Conservation (phyloP, 2,113 vertebrate species). For the Gallinago paraguaiae region DNA sequence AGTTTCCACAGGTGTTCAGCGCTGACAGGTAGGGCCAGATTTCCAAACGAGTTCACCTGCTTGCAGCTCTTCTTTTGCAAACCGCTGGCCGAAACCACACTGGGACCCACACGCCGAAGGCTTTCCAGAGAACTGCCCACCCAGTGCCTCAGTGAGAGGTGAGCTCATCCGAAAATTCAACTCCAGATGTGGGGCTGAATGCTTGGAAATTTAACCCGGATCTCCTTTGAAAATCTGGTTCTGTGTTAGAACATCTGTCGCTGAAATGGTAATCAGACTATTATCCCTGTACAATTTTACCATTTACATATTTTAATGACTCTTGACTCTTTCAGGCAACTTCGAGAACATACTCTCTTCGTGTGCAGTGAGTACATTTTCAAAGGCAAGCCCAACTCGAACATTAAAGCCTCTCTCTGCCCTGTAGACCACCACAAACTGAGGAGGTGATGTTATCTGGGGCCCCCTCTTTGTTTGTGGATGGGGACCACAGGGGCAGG, state of each 20-base stretch:
- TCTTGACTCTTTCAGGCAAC: conserved; percentile 60
- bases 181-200: conserved; percentile 72
- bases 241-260: conserved; percentile 67
- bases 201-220: conserved; percentile 68
- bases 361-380: not conserved
- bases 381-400: not conserved
- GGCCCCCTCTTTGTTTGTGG: rapidly evolving
- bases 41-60: not conserved
- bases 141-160: conserved; percentile 37
- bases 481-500: rapidly evolving
- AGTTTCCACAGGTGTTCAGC: not conserved
- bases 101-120: not conserved
- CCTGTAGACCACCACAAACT: not conserved
- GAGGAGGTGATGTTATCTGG: not conserved
- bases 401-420: not conserved
- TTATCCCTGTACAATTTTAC: conserved; percentile 60
- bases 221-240: conserved; percentile 67
- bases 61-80: not conserved
- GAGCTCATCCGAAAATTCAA: conserved; percentile 57
- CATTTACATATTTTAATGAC: conserved; percentile 68
- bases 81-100: not conserved
- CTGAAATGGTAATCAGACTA: conserved; percentile 68
- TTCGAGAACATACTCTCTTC: conserved; percentile 17
- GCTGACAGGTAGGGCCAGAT: not conserved
- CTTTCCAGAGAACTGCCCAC: conserved; percentile 48